These are phyloP conservation scores for Ephestia elutella DNA, from an alignment of 1,140 invertebrate species.

Conservation along the genomic window DNA sequence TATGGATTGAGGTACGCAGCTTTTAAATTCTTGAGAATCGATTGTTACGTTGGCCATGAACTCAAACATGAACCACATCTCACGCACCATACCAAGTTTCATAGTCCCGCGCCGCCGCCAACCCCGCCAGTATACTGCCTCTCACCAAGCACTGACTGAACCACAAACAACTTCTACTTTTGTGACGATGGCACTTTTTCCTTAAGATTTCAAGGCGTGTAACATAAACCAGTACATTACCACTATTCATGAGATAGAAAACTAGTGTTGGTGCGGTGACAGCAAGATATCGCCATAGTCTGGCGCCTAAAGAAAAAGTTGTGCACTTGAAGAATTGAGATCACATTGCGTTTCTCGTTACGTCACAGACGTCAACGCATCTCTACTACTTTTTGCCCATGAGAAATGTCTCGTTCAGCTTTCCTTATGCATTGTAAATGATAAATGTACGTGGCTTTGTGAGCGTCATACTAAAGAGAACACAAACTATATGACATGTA, in stretches of 20 bases:
- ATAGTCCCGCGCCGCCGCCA: not conserved
- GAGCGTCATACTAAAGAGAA: not conserved
- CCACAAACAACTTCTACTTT: constrained; percentile 1
- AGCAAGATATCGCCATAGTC: constrained; percentile 33
- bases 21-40: constrained; percentile 48
- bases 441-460: not conserved
- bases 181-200: constrained; percentile 9
- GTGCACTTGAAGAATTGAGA: constrained; percentile 20
- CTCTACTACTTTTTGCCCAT: constrained; percentile 20
- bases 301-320: constrained; percentile 51
- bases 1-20: constrained; percentile 16
- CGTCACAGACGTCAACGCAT: constrained; percentile 34
- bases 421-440: constrained; percentile 14
- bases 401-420: constrained; percentile 33
- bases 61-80: constrained; percentile 39
- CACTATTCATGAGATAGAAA: constrained; percentile 53
- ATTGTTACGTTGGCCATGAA: constrained; percentile 65
- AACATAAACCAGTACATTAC: constrained; percentile 25
- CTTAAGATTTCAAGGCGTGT: constrained; percentile 8
- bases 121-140: too few relatives aligned
- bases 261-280: constrained; percentile 24
- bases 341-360: constrained; percentile 52
- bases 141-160: too few relatives aligned
- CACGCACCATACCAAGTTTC: constrained; percentile 12
- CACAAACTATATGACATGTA: too few relatives aligned